Percentiles rank a stretch among this genome's conserved stretches.
phyloP scores from a whole-genome alignment of 2,888 invertebrate genomes.

The Dyspetes luteomarginatus region DNA sequence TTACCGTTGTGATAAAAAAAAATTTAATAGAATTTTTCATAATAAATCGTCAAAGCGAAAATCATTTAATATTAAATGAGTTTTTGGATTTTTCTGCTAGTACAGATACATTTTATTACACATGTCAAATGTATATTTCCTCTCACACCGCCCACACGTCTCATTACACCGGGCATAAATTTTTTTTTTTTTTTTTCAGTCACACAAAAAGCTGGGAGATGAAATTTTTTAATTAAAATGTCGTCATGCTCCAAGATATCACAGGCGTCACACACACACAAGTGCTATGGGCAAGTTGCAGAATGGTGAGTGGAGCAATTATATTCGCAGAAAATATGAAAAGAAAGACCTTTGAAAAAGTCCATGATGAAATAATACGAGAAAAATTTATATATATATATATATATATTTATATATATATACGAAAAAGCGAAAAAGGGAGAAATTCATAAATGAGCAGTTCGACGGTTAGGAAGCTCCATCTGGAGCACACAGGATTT shows the following conservation, averaged over 20 bases:
- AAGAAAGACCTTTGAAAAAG: conserved; percentile 18
- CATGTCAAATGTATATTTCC: not conserved
- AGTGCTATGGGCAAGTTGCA: conserved; percentile 27
- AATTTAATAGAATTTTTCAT: too few relatives aligned
- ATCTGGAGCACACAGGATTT: not conserved
- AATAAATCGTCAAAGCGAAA: too few relatives aligned
- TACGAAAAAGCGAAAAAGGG: conserved; percentile 13
- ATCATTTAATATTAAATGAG: too few relatives aligned
- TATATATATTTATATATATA: too few relatives aligned
- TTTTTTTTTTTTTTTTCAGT: conserved; percentile 11
- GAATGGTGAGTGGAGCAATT: conserved; percentile 43
- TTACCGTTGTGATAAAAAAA: too few relatives aligned
- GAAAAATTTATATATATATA: conserved; percentile 18
- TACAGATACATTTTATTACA: not conserved
- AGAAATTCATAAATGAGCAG: not conserved
- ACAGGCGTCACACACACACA: conserved; percentile 24
- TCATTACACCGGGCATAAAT: not conserved
- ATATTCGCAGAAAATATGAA: conserved; percentile 21
- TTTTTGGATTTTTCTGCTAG: not conserved
- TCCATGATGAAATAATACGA: conserved; percentile 3
- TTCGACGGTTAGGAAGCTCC: conserved; percentile 1
- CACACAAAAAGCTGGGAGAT: not conserved
- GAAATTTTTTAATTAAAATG: conserved; percentile 55
- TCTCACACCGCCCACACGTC: not conserved
- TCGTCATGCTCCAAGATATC: conserved; percentile 14